A percentile compares a stretch with the other conserved stretches of the same genome.
phyloP scores from a whole-genome alignment of 2,113 vertebrate species.

The Haplochromis vanheusdeni region DNA sequence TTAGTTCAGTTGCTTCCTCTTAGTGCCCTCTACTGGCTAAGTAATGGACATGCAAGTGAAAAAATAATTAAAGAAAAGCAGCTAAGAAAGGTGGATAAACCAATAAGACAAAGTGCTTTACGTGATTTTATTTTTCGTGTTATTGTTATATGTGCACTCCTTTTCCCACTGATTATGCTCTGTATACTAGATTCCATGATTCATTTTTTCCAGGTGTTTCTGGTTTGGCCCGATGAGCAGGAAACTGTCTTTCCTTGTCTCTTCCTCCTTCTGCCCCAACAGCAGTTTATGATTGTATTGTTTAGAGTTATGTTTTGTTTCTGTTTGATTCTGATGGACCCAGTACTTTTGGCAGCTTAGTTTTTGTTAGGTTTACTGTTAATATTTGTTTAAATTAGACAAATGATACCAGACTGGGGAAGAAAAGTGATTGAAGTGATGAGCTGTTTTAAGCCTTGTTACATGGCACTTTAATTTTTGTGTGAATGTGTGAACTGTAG shows the following conservation, averaged over 20 bases:
- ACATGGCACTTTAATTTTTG: background rate
- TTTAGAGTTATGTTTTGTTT: background rate
- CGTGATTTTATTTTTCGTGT: background rate
- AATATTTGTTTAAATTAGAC: background rate
- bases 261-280: background rate
- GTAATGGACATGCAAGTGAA: background rate
- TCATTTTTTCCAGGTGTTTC: background rate
- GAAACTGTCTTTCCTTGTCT: background rate
- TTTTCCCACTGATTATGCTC: background rate
- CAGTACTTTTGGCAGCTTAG: no score
- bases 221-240: background rate
- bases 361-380: background rate
- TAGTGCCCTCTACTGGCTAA: slow-evolving; percentile 50
- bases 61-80: background rate
- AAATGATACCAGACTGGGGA: background rate
- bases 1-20: background rate
- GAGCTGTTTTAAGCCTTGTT: background rate
- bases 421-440: background rate
- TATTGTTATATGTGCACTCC: background rate
- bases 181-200: background rate
- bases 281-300: background rate
- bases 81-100: rapidly evolving
- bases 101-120: background rate
- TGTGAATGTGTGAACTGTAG: background rate
- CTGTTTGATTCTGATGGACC: background rate